Base-by-base conservation (phyloP, 2,797 vertebrate species). In the Vultur gryphus region DNA sequence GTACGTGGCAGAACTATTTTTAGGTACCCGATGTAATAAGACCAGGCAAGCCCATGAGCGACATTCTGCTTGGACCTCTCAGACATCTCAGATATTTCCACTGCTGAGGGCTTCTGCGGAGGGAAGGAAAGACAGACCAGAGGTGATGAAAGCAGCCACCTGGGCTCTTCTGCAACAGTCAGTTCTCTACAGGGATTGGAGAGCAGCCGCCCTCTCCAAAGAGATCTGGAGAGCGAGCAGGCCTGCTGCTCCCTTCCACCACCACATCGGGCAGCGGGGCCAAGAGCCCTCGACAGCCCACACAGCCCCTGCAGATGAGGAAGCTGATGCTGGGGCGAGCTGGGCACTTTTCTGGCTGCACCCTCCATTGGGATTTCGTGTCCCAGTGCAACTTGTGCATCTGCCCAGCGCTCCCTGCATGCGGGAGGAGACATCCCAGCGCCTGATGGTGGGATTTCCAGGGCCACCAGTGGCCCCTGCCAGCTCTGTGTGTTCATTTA, bases 41-140 rank as follows among this genome's bases (percentile, higher is more conserved):
- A 99, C 99, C 99, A 99, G 85, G 99, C 99, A 89, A 99, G 97
- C 20, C 99, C 99, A 4, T 99, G 98, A 54, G 99, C 99, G 3
- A 99, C 98, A 0, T 99, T 99, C 96, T 98, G 98, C 96, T 98
- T 98, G 89, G 89, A 98, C 79, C 72, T 95, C 96, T 99, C 99
- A 26, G 98, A 98, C 91, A 99, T 95, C 79, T 98, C 98, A 17
- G 98, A 99, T 79, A 99, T 84, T 94, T 99, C 98, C 87, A 91
- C 96, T 58, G 98, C 98, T 48, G 98, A 97, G 19, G 98, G 95
- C n/a, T 92, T 91, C 96, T 97, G 95, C 3, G 11, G 84, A 77
- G 55, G 59, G 73, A 94, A 94, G 54, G 51, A 58, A 35, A 90
- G 44, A 75, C 28, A 85, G 37, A 26, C 0, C 24, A 57, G 77